These are phyloP conservation scores for Micrasema longulum DNA, from an alignment of 1,140 invertebrate species.

Conservation along the genomic window DNA sequence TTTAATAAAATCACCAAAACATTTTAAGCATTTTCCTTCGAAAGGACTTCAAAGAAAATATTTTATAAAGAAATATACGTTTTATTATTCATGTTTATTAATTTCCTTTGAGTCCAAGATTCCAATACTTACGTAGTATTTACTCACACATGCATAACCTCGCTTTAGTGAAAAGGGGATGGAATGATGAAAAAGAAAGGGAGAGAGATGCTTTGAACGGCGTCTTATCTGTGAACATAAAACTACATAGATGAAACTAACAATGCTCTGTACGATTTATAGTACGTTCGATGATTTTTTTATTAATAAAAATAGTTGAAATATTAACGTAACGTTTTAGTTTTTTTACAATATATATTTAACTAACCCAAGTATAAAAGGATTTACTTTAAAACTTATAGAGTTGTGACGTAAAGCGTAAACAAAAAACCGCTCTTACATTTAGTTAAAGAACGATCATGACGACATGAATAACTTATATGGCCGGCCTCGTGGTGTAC, in stretches of 20 bases:
- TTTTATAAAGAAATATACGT: too few relatives aligned
- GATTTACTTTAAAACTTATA: too few relatives aligned
- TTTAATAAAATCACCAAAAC: conserved; percentile 2
- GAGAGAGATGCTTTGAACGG: conserved; percentile 21
- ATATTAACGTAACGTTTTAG: background rate
- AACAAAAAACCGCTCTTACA: too few relatives aligned
- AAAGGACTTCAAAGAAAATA: conserved; percentile 27
- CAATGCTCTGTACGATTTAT: conserved; percentile 39
- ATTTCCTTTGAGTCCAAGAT: conserved; percentile 23
- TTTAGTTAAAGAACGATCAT: too few relatives aligned
- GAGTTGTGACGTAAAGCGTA: too few relatives aligned
- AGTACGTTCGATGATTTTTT: conserved; percentile 24
- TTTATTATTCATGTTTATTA: conserved; percentile 10
- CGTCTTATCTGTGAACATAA: conserved; percentile 52
- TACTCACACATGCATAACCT: background rate
- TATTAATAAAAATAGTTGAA: too few relatives aligned
- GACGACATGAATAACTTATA: too few relatives aligned
- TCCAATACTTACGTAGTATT: background rate
- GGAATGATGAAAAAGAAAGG: conserved; percentile 31
- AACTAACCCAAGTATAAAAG: too few relatives aligned
- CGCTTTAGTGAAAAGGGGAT: conserved; percentile 4
- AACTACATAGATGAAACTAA: conserved; percentile 51
- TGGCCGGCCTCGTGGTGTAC: too few relatives aligned
- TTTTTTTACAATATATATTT: too few relatives aligned
- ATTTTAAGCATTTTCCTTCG: background rate